Percentiles rank a stretch among this genome's conserved stretches.
phyloP scores from a whole-genome alignment of 2,888 invertebrate species.

The Parapristionchus giblindavisi region DNA sequence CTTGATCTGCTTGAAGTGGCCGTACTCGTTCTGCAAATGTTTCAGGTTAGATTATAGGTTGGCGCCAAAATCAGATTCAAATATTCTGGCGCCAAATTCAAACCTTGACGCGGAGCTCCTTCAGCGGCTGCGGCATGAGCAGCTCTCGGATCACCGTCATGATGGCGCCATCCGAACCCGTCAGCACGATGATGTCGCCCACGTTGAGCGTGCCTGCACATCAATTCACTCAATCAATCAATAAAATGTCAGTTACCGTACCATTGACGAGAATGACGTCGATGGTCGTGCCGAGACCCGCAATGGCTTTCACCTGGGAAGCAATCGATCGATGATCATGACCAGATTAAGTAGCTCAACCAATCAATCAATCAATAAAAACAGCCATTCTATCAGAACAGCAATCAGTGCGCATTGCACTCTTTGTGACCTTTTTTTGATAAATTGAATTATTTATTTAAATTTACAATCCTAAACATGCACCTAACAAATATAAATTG shows the following conservation, averaged over 20 bases:
- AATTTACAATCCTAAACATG: too few relatives aligned
- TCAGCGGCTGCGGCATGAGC: conserved; percentile 96
- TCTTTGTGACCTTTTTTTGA: too few relatives aligned
- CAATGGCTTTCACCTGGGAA: conserved; percentile 85
- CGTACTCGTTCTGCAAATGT: conserved; percentile 77
- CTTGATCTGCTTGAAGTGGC: conserved; percentile 90
- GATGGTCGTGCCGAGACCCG: conserved; percentile 96
- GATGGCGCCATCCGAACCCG: conserved; percentile 97
- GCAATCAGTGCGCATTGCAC: too few relatives aligned
- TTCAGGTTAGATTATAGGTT: too few relatives aligned
- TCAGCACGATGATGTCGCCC: conserved; percentile 91
- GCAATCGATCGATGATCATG: too few relatives aligned
- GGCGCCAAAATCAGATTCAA: too few relatives aligned
- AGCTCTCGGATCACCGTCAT: conserved; percentile 95
- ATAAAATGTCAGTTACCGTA: conserved; percentile 59
- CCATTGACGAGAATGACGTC: conserved; percentile 98
- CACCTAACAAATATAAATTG: too few relatives aligned
- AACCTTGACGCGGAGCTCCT: conserved; percentile 95
- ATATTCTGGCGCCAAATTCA: not conserved
- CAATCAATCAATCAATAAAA: too few relatives aligned
- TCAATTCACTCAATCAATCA: not conserved
- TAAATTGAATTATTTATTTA: too few relatives aligned
- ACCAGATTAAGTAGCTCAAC: too few relatives aligned
- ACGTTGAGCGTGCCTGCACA: conserved; percentile 78
- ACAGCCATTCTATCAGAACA: too few relatives aligned